phyloP scores from a whole-genome alignment of 2,888 invertebrate genomes.

The Byasa hedistus region DNA sequence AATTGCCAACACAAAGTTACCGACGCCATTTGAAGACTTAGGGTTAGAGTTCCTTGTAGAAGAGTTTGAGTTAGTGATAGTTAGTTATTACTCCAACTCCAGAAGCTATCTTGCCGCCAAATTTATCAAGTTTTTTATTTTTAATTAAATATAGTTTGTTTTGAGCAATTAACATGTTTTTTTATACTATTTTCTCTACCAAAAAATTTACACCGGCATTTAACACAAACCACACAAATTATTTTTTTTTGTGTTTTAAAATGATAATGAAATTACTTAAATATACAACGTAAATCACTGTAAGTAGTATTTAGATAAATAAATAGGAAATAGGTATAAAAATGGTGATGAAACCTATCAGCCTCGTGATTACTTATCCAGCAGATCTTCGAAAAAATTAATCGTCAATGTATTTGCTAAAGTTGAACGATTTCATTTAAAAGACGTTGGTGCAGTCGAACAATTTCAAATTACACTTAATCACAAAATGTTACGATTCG shows the following conservation, averaged over 20 bases:
- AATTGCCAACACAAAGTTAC: constrained; percentile 14
- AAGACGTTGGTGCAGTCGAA: neutral
- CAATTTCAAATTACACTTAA: neutral
- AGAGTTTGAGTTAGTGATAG: constrained; percentile 43
- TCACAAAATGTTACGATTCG: neutral
- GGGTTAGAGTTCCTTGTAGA: constrained; percentile 62
- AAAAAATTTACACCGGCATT: neutral
- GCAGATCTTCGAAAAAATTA: too few species aligned
- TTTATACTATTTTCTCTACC: neutral
- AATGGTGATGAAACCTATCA: too few species aligned
- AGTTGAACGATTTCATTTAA: neutral
- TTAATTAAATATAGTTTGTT: constrained; percentile 37
- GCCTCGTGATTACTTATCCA: too few species aligned
- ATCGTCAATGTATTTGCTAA: too few species aligned
- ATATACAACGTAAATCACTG: too few species aligned
- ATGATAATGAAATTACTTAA: too few species aligned
- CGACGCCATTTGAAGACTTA: constrained; percentile 40
- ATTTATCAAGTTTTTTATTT: constrained; percentile 68
- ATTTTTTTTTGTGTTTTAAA: too few species aligned
- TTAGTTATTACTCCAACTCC: constrained; percentile 45
- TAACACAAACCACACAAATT: too few species aligned
- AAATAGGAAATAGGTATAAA: too few species aligned
- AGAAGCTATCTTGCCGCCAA: constrained; percentile 78
- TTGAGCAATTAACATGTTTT: neutral
- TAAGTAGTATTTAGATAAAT: too few species aligned